Conservation (phyloP, 2,113 vertebrate species). For the Madoqua kirkii region DNA sequence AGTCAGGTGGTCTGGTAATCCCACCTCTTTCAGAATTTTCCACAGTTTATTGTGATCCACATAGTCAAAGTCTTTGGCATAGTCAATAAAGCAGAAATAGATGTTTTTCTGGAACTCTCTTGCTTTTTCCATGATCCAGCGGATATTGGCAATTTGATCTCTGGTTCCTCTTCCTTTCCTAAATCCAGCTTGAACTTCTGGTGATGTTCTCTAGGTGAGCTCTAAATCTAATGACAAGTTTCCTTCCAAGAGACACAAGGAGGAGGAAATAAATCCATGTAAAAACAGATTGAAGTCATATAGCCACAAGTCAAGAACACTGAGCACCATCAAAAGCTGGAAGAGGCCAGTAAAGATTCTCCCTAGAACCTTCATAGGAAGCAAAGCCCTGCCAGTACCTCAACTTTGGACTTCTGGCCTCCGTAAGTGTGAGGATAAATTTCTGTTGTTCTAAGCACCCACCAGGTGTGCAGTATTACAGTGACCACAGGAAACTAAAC, state of each 20-base stretch:
- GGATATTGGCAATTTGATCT: not conserved
- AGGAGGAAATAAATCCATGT: not conserved
- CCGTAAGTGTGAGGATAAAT: not conserved
- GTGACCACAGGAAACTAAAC: not conserved
- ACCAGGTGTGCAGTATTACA: not conserved
- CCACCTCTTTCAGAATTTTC: not conserved
- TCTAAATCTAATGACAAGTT: not conserved
- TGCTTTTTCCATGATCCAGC: not conserved
- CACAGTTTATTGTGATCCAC: not conserved
- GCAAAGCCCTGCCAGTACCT: not conserved
- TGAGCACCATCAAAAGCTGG: not conserved
- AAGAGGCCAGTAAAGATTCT: not conserved
- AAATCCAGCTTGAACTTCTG: not conserved
- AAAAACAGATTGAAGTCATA: not conserved
- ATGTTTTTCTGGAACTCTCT: not conserved
- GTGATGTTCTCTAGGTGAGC: not conserved
- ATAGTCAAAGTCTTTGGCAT: not conserved
- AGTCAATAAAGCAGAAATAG: not conserved
- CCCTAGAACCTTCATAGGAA: not conserved
- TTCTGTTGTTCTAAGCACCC: not conserved
- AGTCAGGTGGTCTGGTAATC: not conserved
- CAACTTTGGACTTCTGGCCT: not conserved
- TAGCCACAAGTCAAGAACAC: not conserved
- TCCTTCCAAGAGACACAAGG: not conserved
- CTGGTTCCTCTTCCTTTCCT: not conserved